phyloP scores from a whole-genome alignment of 2,888 invertebrate species.

The Drosophila tanythrix region DNA sequence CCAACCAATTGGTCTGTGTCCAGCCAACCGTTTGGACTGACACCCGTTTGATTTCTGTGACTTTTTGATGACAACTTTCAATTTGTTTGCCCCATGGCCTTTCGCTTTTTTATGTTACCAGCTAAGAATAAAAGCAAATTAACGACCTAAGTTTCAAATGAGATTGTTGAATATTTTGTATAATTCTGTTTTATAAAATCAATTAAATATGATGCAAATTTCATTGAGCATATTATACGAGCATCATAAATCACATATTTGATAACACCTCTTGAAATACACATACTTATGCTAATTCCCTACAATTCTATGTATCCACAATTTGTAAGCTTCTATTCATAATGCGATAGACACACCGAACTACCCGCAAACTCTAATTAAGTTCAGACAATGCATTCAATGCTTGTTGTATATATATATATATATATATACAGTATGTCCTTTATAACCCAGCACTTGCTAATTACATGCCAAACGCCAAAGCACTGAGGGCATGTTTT shows the following conservation, averaged over 20 bases:
- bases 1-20: slow-evolving; percentile 23
- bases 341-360: background rate
- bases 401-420: slow-evolving; percentile 9
- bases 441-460: slow-evolving; percentile 1
- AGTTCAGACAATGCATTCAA: slow-evolving; percentile 4
- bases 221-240: background rate
- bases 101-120: background rate
- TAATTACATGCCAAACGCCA: slow-evolving; percentile 49
- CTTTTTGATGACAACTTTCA: slow-evolving; percentile 11
- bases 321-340: background rate
- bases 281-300: background rate
- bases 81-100: background rate
- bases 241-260: background rate
- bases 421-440: background rate
- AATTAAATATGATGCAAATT: background rate
- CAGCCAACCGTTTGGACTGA: slow-evolving; percentile 2
- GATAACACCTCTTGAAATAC: background rate
- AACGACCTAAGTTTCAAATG: background rate
- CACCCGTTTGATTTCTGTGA: slow-evolving; percentile 10
- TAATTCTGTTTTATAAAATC: background rate
- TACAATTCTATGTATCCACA: background rate
- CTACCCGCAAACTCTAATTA: slow-evolving; percentile 13
- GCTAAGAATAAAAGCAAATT: background rate
- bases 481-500: slow-evolving; percentile 28
- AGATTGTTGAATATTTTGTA: background rate